Percentiles rank a stretch among this genome's conserved stretches.
Evolutionary conservation across 2,797 vertebrate species (phyloP).

Genomic region (Darevskia nairensis): DNA sequence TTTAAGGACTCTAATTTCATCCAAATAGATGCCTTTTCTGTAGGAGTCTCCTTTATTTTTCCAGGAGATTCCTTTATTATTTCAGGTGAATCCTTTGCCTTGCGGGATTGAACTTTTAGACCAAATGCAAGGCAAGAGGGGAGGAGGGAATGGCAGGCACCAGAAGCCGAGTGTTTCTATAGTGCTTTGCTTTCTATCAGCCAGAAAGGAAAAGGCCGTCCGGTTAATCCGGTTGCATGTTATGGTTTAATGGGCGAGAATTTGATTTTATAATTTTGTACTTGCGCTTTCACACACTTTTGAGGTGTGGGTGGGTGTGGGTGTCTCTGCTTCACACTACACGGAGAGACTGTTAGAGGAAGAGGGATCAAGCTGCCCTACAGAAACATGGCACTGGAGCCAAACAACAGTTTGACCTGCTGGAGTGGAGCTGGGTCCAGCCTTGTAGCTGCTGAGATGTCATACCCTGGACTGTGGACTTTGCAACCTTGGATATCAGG

Average conservation of each 20-base stretch:
- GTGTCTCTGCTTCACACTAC: neutral
- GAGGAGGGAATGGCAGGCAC: too few relatives aligned
- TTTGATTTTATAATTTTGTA: neutral
- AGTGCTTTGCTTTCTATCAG: neutral
- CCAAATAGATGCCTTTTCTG: too few relatives aligned
- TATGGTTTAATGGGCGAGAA: neutral
- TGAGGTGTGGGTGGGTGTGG: neutral
- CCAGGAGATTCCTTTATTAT: too few relatives aligned
- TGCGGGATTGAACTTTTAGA: too few relatives aligned
- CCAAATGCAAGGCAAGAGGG: too few relatives aligned
- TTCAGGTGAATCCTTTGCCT: neutral
- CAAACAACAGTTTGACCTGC: neutral
- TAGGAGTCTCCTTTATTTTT: too few relatives aligned
- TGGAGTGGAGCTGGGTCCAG: neutral
- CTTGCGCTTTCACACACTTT: neutral
- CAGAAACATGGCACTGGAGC: neutral
- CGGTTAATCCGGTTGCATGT: neutral
- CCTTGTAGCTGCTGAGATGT: neutral
- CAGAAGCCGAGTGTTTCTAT: neutral
- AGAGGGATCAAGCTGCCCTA: neutral
- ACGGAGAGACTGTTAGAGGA: neutral
- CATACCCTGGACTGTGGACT: neutral
- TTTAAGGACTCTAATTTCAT: neutral
- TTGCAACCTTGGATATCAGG: too few relatives aligned
- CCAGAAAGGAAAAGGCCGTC: neutral